Evolutionary conservation across 2,888 invertebrate species (phyloP), one percentile per base, ranked within the genome.

Genomic region (Oligia latruncula): DNA sequence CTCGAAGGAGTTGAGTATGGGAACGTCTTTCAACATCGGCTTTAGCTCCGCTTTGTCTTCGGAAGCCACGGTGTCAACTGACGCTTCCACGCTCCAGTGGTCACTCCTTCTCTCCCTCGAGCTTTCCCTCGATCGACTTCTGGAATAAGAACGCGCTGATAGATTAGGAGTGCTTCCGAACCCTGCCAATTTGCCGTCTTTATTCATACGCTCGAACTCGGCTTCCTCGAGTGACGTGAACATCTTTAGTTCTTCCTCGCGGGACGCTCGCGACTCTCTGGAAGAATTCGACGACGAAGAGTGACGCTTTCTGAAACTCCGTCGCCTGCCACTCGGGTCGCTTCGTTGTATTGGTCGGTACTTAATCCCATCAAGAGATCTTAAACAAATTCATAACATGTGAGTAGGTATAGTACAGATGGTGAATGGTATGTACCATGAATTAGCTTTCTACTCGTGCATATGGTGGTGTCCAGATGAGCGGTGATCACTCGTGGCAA

Each of bases 321-420:
- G 95, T 83, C 97, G 95, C 65, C 97, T 94, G 84, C 97, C 97
- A 86, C 97, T 97, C 87, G 97, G 97, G 94, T 97, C 97, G 92
- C 96, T 97, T 85, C 97, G 97, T 92, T 97, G 96, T 90, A 97
- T 92, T 78, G 97, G 97, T 85, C 97, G 97, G 91, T 94, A 97
- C 93, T 97, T 97, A 90, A 98, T 97, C 89, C 98, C 98, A 93
- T 98, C 98, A 92, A 98, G 96, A 89, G 97, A 97, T 94, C 97
- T 97, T 97, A 95, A 97, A 97, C 96, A 96, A 97, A 96, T 84
- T 90, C 85, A 90, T 79, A 90, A 89, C 70, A 95, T 77, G 94
- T 95, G 95, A 96, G 93, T 94, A 92, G 95, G 90, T 96, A 95
- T 96, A 92, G 90, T 95, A 95, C 95, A 96, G 82, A 91, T 92